A percentile compares a stretch with the other conserved stretches of the same genome.
These are phyloP conservation scores for Indicator maculatus DNA, from an alignment of 2,113 vertebrate genomes.

Conservation along the genomic window DNA sequence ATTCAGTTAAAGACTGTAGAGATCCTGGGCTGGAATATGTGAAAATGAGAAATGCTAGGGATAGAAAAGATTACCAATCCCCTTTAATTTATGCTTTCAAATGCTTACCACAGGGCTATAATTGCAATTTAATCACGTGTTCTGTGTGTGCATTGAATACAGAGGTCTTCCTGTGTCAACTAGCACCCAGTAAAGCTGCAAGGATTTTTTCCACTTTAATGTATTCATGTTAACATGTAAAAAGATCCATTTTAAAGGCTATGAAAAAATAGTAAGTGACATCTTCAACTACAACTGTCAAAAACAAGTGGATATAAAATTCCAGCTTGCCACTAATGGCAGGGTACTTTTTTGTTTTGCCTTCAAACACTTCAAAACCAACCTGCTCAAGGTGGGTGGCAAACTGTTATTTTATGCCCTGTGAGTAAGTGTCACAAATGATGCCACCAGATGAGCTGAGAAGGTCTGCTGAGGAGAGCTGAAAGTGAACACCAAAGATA, in stretches of 20 bases:
- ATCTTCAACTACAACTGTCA: constrained; percentile 72
- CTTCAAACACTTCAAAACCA: constrained; percentile 70
- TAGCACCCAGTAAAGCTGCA: constrained; percentile 53
- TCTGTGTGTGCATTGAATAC: constrained; percentile 29
- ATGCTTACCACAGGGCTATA: constrained; percentile 40
- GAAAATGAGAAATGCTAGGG: constrained; percentile 4
- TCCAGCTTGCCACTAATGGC: constrained; percentile 71
- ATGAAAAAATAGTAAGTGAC: constrained; percentile 19
- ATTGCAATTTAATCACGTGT: constrained; percentile 63
- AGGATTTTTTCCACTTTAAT: constrained; percentile 44
- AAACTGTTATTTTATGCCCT: constrained; percentile 18
- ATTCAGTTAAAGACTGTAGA: neutral
- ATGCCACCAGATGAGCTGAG: constrained; percentile 16
- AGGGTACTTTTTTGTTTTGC: constrained; percentile 70
- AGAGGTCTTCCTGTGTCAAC: constrained; percentile 50
- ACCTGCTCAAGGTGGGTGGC: constrained; percentile 72
- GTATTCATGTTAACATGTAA: constrained; percentile 61
- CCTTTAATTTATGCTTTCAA: constrained; percentile 57
- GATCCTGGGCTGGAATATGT: neutral
- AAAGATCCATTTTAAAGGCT: constrained; percentile 68
- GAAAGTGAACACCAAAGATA: neutral
- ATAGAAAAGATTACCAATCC: constrained; percentile 47
- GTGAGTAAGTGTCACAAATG: constrained; percentile 43
- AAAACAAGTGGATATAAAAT: constrained; percentile 67
- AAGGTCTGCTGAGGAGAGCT: constrained; percentile 22